Evolutionary conservation across 2,113 vertebrate species (phyloP).

Genomic region (Hemicordylus capensis): DNA sequence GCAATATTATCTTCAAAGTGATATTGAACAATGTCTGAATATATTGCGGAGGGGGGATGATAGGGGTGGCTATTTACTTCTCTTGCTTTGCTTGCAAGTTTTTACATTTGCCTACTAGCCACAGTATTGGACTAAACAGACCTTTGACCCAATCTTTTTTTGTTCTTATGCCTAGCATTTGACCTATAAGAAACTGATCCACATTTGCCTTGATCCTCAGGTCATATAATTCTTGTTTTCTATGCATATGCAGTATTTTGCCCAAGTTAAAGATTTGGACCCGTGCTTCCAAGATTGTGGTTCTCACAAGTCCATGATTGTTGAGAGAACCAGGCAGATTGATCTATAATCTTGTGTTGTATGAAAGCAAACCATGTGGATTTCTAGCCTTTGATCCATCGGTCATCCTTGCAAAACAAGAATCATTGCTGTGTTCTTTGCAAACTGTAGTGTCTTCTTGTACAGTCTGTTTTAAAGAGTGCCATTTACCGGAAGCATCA

Average conservation of each 20-base stretch:
- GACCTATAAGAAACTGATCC: not conserved
- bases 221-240: not conserved
- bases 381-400: too few relatives aligned
- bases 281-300: not conserved
- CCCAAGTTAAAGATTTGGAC: not conserved
- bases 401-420: too few relatives aligned
- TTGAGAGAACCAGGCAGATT: not conserved
- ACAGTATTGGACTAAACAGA: not conserved
- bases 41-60: not conserved
- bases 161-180: not conserved
- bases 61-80: not conserved
- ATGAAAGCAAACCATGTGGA: too few relatives aligned
- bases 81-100: not conserved
- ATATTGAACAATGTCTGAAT: not conserved
- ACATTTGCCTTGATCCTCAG: not conserved
- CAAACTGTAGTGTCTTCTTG: not conserved
- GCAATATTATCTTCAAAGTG: not conserved
- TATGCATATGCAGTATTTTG: not conserved
- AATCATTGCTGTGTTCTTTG: not conserved
- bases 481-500: not conserved
- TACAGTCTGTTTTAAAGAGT: not conserved
- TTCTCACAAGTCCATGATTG: too few relatives aligned
- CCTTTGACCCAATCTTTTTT: not conserved
- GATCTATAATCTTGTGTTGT: too few relatives aligned
- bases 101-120: not conserved